Evolutionary conservation across 2,888 invertebrate genomes (phyloP), one percentile per base, ranked within the genome.

Genomic region (Vesta saturnalis): DNA sequence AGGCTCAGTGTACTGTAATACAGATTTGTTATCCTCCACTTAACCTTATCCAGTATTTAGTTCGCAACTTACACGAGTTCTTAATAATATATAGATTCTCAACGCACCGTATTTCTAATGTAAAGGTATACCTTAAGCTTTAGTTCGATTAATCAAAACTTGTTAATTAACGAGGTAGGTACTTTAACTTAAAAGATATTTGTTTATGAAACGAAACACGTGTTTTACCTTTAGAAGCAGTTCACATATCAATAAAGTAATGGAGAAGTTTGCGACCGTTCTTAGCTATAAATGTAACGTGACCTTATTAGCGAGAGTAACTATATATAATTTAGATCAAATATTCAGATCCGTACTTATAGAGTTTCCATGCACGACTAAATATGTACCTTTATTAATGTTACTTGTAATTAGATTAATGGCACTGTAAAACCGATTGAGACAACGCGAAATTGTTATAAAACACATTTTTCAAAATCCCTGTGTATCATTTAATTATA

Each of bases 181-280:
- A 61, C 65, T n/a, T 65, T 61, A 56, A 69, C 64, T 64, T 69
- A 60, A 69, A 69, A 64, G 69, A 49, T 65, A 62, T 64, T 69
- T 64, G 69, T 60, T 69, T 64, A 63, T 61, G 60, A 69, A 69
- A 69, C 61, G 64, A 65, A 69, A 69, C 66, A 66, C 65, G 64
- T 69, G 69, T 65, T 69, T 63, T 66, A 54, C 69, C 58, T 65
- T n/a, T 35, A 60, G 64, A 39, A 63, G 57, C 62, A 54, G 55
- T 69, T 62, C 66, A 59, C 65, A 69, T 66, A 66, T 69, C 69
- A 69, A 66, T 69, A 69, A 66, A 66, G 63, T 66, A 69, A 64
- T 65, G 65, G 62, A 57, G 62, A 69, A 69, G 69, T 69, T 69
- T 57, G 57, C 47, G 57, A 60, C 49, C 58, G 57, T 64, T 64